phyloP scores from a whole-genome alignment of 2,113 vertebrate species.

The Prionailurus viverrinus region DNA sequence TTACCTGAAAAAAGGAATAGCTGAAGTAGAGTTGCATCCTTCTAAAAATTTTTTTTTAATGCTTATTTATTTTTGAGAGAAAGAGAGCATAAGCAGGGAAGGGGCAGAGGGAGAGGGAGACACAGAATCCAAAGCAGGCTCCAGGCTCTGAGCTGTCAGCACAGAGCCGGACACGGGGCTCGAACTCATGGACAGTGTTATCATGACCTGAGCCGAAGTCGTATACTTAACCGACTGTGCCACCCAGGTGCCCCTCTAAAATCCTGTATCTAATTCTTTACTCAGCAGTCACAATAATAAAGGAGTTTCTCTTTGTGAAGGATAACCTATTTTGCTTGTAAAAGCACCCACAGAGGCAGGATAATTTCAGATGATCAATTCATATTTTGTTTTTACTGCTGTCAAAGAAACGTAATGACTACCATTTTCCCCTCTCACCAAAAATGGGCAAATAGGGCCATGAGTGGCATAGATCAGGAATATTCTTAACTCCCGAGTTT shows the following conservation, averaged over 20 bases:
- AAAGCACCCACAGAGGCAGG: not conserved
- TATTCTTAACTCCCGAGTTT: not conserved
- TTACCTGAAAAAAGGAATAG: not conserved
- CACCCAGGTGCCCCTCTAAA: not conserved
- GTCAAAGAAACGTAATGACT: not conserved
- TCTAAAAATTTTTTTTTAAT: too few species aligned
- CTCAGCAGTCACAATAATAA: not conserved
- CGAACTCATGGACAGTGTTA: too few species aligned
- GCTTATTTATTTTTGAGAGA: too few species aligned
- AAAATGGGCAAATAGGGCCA: not conserved
- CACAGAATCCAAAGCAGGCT: too few species aligned
- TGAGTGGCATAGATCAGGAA: not conserved
- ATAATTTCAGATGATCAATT: not conserved
- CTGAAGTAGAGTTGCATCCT: not conserved
- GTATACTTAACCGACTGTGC: too few species aligned
- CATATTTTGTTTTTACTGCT: not conserved
- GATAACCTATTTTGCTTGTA: not conserved
- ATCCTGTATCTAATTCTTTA: not conserved
- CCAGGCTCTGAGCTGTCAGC: too few species aligned
- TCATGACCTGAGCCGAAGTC: too few species aligned
- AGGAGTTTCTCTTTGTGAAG: not conserved
- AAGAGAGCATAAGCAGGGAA: too few species aligned
- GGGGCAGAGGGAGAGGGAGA: too few species aligned
- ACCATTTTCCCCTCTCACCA: not conserved
- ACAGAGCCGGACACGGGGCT: too few species aligned